Base-by-base conservation (phyloP, 2,113 vertebrate species). In the Psammodynastes pulverulentus region DNA sequence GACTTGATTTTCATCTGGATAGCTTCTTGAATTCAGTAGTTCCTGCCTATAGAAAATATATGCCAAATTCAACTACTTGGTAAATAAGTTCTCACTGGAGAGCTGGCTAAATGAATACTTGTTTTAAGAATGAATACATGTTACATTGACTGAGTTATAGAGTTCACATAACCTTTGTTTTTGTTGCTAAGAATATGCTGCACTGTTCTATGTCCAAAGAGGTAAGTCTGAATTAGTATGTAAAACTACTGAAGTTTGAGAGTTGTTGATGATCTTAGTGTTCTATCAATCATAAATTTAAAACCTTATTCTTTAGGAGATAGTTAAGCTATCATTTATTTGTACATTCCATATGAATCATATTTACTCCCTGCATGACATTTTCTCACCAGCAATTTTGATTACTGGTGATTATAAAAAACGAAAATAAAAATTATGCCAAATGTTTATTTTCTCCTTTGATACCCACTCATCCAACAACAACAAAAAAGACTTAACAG, bases 141-240 rank as follows among this genome's bases (percentile, higher is more conserved):
- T 34, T 46, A 93, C 34, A 92, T 95, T 94, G 45, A 1, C 46
- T 91, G 24, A 72, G 52, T 90, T 39, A 51, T 48, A 91, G 93
- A 52, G 12, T 90, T 89, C 53, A 91, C 0, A 0, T 88, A 94
- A 89, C 23, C 3, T 91, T 94, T 88, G 86, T 79, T 46, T 6
- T 79, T 67, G 23, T 58, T 92, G 15, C 29, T 43, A 92, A 90
- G 56, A 94, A 89, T 43, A 9, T 5, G 85, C 79, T 45, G 23
- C 85, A 94, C 79, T 89, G 89, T 93, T 96, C 54, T 52, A 62
- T 92, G 43, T 91, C 93, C 54, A 53, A 85, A 92, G 93, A 88
- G 96, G 24, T 90, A 79, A 88, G 95, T 95, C 45, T 1, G 86
- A 95, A 94, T 95, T 90, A 90, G 52, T 91, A 67, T 92, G 89